Percentiles rank a stretch among this genome's conserved stretches.
Conservation (phyloP, 1,140 invertebrate genomes). For the Zaprionus inermis region DNA sequence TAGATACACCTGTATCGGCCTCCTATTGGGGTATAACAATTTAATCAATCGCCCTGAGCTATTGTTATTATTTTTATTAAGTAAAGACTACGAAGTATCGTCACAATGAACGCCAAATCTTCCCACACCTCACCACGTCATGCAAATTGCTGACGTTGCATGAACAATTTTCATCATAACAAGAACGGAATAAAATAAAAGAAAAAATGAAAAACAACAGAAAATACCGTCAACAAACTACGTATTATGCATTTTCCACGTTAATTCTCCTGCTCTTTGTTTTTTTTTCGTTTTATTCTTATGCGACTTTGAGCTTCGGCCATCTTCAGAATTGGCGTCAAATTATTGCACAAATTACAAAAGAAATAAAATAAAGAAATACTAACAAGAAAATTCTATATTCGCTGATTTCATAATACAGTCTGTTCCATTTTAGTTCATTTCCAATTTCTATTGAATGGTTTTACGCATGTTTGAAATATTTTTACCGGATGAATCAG, state of each 20-base stretch:
- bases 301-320: not conserved
- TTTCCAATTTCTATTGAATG: not conserved
- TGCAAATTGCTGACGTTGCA: not conserved
- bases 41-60: not conserved
- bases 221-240: slow-evolving; percentile 6
- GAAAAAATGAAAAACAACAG: slow-evolving; percentile 1
- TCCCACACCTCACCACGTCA: not conserved
- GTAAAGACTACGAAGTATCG: not conserved
- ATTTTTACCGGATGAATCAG: not conserved
- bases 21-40: not conserved
- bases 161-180: not conserved
- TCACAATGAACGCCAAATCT: not conserved
- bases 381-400: not conserved
- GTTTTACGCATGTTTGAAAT: not conserved
- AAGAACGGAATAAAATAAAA: not conserved
- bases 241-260: slow-evolving; percentile 13
- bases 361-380: not conserved
- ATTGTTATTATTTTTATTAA: not conserved
- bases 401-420: not conserved
- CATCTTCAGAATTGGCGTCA: not conserved
- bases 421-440: not conserved
- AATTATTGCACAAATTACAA: not conserved
- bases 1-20: not conserved
- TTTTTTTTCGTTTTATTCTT: not conserved
- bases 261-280: not conserved